phyloP scores from a whole-genome alignment of 2,113 vertebrate genomes.

The Hipposideros armiger region DNA sequence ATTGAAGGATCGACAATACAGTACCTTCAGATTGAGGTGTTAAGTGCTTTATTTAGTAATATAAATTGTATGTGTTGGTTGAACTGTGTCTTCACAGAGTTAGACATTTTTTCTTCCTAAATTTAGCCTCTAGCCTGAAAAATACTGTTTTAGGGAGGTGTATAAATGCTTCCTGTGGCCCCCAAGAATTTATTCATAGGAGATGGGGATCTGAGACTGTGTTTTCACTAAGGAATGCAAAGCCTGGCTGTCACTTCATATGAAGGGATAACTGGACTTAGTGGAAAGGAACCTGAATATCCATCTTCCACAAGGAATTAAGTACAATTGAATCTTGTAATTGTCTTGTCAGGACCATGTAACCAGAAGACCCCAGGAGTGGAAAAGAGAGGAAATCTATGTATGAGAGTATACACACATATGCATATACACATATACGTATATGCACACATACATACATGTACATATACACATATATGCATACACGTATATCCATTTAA shows the following conservation, averaged over 20 bases:
- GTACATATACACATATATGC: not conserved
- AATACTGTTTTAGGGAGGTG: not conserved
- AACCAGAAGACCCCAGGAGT: not conserved
- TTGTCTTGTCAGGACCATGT: not conserved
- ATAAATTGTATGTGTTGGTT: not conserved
- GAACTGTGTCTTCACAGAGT: not conserved
- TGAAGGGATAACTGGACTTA: not conserved
- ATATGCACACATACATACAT: not conserved
- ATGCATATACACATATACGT: not conserved
- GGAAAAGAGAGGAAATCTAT: not conserved
- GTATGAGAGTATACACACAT: not conserved
- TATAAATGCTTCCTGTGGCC: not conserved
- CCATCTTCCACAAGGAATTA: not conserved
- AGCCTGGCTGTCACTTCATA: not conserved
- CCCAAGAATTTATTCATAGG: not conserved
- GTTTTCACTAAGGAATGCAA: not conserved
- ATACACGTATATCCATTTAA: not conserved
- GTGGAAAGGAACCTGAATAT: not conserved
- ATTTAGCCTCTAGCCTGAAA: not conserved
- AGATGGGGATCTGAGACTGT: not conserved
- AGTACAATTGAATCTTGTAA: not conserved
- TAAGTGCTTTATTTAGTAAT: not conserved
- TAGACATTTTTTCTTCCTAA: not conserved
- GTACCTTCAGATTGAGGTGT: not conserved
- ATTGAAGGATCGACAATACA: not conserved